Evolutionary conservation across 1,140 invertebrate species (phyloP), one percentile per base, ranked within the genome.

Genomic region (Cydia amplana): DNA sequence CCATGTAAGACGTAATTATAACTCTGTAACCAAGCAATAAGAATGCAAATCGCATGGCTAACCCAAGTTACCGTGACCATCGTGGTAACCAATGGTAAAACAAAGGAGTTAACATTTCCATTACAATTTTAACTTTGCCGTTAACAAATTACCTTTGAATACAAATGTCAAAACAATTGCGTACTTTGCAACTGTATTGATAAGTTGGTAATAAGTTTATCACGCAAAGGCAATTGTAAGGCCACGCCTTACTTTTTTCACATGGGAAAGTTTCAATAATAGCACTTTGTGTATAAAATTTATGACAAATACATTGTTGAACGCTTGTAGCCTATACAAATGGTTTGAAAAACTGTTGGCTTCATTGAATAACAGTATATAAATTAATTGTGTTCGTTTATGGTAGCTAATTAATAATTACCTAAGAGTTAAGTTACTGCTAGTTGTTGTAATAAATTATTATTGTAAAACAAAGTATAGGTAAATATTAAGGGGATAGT

Each of bases 191-290:
- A 23, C 55, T 60, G 20, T 23, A 23, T 7, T 12, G 7, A 60
- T 60, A 60, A 60, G 55, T 60, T 60, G 20, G 55, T 60, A 60
- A 60, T 60, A 60, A 60, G 55, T 60, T 55, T 12, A 60, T 36
- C 64, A 65, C 64, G 64, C 64, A 7, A 65, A n/a, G 14, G 25
- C 16, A 16, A 32, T 65, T 65, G 18, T 65, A 32, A 36, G 16
- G 16, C 64, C 64, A 65, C 64, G 64, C 64, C 64, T 65, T 7
- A 36, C 12, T 65, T 65, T 65, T 64, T 65, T 65, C 10, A n/a
- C 4, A 32, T 60, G 55, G 55, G 55, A 60, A 60, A 60, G 55
- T 23, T 10, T 0, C 4, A 51, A 51, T 25, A 65, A 64, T 64
- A 32, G 28, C n/a, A 65, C 55, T n/a, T 51, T 60, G 55, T 60